Base-by-base conservation (phyloP, 2,888 invertebrate species). In the Chymomyza fuscimana region DNA sequence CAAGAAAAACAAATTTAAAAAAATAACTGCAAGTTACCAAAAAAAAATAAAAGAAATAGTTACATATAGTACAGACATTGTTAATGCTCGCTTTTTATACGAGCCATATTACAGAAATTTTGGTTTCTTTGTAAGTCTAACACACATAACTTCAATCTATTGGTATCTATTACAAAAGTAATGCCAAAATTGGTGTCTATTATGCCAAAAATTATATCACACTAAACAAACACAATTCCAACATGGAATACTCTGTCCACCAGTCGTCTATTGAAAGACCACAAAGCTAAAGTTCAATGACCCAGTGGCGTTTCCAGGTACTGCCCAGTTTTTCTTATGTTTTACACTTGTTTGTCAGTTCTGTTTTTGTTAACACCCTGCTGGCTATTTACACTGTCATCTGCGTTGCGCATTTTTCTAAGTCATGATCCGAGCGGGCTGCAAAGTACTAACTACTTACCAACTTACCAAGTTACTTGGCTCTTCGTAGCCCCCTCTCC, bases 271-370 rank as follows among this genome's bases (percentile, higher is more conserved):
- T 46, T 46, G 40, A 12, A 12, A 46, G 40, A 12, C 40, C 40
- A 10, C 40, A 12, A 12, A 46, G 40, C 12, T 7, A 46, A 46
- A 46, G 40, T 46, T 46, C 40, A 46, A 12, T 46, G 40, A 46
- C 10, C 40, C 40, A 46, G 15, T 54, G 52, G 54, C n/a, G 61
- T 73, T 73, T 73, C 62, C 73, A 65, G 73, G 78, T 63, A 69
- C 76, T 79, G 80, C 77, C 62, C 77, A 72, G 78, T 59, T 67
- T 70, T 78, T 60, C 63, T 58, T 25, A 51, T 79, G 80, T 76
- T 82, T 77, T 69, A 75, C 82, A 85, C 83, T 86, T 85, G 86
- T 75, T 82, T 65, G 80, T 67, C 69, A 72, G 61, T 72, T 77
- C 69, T 68, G 73, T 73, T 73, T 73, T 77, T 72, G 40, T 65